Conservation (phyloP, 2,888 invertebrate genomes). For the Agrochola litura region DNA sequence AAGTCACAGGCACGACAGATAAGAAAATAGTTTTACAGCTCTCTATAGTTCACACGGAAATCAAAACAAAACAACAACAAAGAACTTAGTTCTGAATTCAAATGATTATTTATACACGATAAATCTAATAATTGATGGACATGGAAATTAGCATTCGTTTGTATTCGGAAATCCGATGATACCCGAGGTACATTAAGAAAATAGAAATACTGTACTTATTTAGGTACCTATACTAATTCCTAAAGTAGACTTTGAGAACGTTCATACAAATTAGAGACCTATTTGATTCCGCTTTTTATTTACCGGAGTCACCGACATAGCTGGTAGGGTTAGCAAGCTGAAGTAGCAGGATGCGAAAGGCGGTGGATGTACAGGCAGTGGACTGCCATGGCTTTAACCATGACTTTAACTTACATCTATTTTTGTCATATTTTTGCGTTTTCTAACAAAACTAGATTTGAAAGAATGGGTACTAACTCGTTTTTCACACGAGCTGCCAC, state of each 20-base stretch:
- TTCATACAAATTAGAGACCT: background rate
- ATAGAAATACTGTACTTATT: too few relatives aligned
- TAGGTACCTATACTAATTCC: background rate
- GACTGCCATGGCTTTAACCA: background rate
- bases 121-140: too few relatives aligned
- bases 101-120: too few relatives aligned
- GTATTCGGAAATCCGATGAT: too few relatives aligned
- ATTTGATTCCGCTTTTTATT: background rate
- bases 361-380: background rate
- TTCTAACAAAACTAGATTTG: background rate
- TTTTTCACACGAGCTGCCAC: background rate
- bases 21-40: too few relatives aligned
- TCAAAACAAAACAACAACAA: too few relatives aligned
- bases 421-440: background rate
- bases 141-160: too few relatives aligned
- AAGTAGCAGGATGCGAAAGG: background rate
- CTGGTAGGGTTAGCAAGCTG: background rate
- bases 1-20: too few relatives aligned
- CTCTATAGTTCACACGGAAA: too few relatives aligned
- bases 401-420: background rate
- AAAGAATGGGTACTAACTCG: background rate
- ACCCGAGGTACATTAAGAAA: too few relatives aligned
- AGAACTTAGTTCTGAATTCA: too few relatives aligned
- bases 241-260: background rate
- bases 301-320: background rate